Base-by-base conservation (phyloP, 2,113 vertebrate species). In the Paracanthobrama guichenoti region DNA sequence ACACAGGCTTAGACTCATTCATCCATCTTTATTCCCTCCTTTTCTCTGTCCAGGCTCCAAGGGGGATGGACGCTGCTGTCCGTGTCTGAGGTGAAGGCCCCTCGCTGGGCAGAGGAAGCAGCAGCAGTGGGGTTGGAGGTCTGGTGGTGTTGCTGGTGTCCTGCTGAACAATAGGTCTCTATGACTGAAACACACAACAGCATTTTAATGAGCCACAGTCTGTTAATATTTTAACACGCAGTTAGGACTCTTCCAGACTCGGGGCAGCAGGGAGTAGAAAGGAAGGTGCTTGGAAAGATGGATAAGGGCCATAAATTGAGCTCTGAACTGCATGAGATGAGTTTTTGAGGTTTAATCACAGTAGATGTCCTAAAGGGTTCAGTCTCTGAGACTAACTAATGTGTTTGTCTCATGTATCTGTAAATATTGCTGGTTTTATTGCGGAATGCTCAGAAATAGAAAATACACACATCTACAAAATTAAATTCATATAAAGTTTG, bases 201-300 rank as follows among this genome's bases (percentile, higher is more conserved):
- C 78, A 73, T 83, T 77, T 78, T 88, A 88, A 88, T 83, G 84
- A 88, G 84, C 80, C 60, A 80, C 76, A 28, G 39, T 20, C 87
- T 79, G 87, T 88, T 88, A 85, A 88, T 88, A 83, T 88, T 88
- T 83, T 81, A 88, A 81, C 87, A 88, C 81, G 53, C 75, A 50
- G 42, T 50, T 64, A 79, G 67, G 53, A 79, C 57, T 39, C 83
- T 75, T 57, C 55, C 8, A 44, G 75, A 64, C 81, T 80, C 39
- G 28, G 55, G 86, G 59, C 86, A 83, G 80, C 75, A 83, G 77
- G 84, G 46, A 78, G 81, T 55, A 18, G 24, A 50, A 80, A 48
- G 26, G 53, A 59, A 69, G 64, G 48, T 22, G 55, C 39, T 64
- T 79, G 59, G 24, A 48, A 42, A 48, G 73, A 75, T 75, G 73